These are phyloP conservation scores for Acanthurus tractus DNA, from an alignment of 2,797 vertebrate species.

Conservation along the genomic window DNA sequence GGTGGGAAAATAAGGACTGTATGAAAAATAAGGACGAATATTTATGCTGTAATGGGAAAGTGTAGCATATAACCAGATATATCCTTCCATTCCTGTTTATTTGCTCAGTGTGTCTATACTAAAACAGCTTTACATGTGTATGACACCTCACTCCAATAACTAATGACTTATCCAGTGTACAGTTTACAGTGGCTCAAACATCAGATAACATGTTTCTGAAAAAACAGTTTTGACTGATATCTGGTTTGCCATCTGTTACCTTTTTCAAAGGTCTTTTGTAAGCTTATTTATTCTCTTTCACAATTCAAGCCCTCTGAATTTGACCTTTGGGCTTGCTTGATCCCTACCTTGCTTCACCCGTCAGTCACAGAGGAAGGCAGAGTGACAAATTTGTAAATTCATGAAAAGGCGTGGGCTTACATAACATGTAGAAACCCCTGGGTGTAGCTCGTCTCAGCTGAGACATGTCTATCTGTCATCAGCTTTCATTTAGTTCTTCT, in stretches of 20 bases:
- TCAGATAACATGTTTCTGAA: not conserved
- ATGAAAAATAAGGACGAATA: too few relatives aligned
- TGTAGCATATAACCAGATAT: not conserved
- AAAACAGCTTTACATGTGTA: not conserved
- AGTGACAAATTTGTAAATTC: slow-evolving; percentile 17
- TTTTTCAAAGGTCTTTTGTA: not conserved
- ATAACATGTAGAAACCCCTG: slow-evolving; percentile 27
- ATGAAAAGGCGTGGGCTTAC: slow-evolving; percentile 38
- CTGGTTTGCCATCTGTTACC: slow-evolving; percentile 14
- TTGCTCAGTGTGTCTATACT: not conserved
- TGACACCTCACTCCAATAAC: not conserved
- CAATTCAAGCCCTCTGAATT: slow-evolving; percentile 14
- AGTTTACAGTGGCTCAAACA: slow-evolving; percentile 8
- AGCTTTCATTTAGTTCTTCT: not conserved
- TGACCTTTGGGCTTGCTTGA: slow-evolving; percentile 35
- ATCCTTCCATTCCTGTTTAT: not conserved
- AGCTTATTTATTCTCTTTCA: slow-evolving; percentile 8
- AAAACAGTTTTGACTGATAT: slow-evolving; percentile 18
- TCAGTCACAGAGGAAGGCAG: slow-evolving; percentile 14
- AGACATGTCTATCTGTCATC: slow-evolving; percentile 39
- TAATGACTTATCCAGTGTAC: not conserved
- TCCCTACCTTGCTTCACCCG: slow-evolving; percentile 19
- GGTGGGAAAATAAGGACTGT: not conserved
- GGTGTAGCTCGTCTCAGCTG: slow-evolving; percentile 18
- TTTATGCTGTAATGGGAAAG: not conserved